Conservation (phyloP, 2,888 invertebrate genomes). For the Cacoxenus indagator region DNA sequence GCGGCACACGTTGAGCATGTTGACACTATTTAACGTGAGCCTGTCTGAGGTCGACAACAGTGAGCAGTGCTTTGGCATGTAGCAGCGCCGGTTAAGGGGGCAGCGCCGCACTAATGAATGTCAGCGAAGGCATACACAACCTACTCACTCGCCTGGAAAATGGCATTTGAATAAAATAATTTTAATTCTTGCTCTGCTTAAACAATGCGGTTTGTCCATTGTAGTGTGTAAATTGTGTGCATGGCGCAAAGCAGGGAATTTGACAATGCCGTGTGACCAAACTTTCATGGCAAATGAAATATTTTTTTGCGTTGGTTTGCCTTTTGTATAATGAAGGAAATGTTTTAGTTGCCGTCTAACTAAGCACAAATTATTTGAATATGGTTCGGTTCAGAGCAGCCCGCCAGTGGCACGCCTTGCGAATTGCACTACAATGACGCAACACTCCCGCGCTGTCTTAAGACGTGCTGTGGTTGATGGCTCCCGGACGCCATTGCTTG, state of each 20-base stretch:
- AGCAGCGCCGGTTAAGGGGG: too few species aligned
- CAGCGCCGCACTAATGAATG: conserved; percentile 32
- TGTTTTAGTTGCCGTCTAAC: conserved; percentile 46
- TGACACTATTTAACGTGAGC: not conserved
- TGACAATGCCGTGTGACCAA: not conserved
- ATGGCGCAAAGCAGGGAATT: not conserved
- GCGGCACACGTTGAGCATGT: not conserved
- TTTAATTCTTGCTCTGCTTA: conserved; percentile 32
- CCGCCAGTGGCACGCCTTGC: not conserved
- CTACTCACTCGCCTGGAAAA: conserved; percentile 33
- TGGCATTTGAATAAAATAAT: conserved; percentile 55
- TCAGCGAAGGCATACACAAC: conserved; percentile 30
- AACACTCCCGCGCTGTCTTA: not conserved
- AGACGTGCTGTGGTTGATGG: conserved; percentile 21
- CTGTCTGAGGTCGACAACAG: too few species aligned
- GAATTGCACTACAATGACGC: not conserved
- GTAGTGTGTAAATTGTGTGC: not conserved
- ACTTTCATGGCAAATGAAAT: not conserved
- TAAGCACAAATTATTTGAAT: conserved; percentile 55
- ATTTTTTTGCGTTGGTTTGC: not conserved
- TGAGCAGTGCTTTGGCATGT: too few species aligned
- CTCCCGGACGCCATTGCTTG: not conserved
- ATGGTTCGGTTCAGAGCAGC: not conserved
- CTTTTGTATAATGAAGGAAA: conserved; percentile 38
- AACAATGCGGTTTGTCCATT: conserved; percentile 41